Base-by-base conservation (phyloP, 2,888 invertebrate genomes). In the Polyommatus icarus region DNA sequence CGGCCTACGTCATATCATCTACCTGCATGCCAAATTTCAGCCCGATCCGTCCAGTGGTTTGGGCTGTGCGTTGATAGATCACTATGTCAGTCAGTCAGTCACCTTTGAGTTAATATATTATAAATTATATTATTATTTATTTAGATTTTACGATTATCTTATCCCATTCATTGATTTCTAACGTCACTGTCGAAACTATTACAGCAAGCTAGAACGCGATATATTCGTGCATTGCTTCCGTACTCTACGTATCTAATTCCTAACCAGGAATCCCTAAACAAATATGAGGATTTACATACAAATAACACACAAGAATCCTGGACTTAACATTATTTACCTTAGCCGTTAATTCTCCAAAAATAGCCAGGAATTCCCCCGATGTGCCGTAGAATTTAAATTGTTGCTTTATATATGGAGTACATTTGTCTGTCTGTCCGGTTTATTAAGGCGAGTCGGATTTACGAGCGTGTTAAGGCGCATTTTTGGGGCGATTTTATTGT, bases 381-480 rank as follows among this genome's bases (percentile, higher is more conserved):
- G 80, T 79, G 75, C 79, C 80, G 79, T 83, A 84, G 89, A 91
- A 91, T 91, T 86, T 90, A 90, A 91, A 91, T 90, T 89, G 89
- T 89, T 83, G 82, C 85, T 84, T 85, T 86, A 86, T 84, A 84
- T 86, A 87, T 84, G 84, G 82, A 82, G 82, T 81, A 82, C 89
- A 90, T 91, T 90, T 90, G 90, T 91, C 89, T 88, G 88, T 86
- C 86, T 86, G 90, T 90, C 90, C 85, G 83, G 85, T 90, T 90
- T 90, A 90, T 90, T 91, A 87, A 87, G 86, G 85, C 82, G 82
- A 80, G 81, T 82, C 83, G 88, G 90, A 91, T 91, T 91, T 91
- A 91, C 86, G 85, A 82, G 83, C 72, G 10, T 77, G 67, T 77
- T 77, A 77, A 71, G 54, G 71, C 67, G 71, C 67, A 54, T 77